These are phyloP conservation scores for Dermolepida albohirtum DNA, from an alignment of 2,888 invertebrate species.

Conservation along the genomic window DNA sequence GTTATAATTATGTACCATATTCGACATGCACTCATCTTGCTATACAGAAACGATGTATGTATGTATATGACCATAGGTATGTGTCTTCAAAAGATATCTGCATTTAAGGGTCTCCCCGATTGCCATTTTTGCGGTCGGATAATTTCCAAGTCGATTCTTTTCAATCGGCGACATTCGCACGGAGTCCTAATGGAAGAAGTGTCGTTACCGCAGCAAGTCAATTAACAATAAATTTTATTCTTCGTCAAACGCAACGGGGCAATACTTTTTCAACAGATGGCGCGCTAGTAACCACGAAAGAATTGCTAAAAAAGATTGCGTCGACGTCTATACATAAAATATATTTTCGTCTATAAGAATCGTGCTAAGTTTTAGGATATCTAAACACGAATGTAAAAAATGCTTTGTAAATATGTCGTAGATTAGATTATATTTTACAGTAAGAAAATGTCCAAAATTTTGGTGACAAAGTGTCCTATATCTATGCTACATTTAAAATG, in stretches of 20 bases:
- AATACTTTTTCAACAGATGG: slow-evolving; percentile 34
- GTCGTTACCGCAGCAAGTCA: slow-evolving; percentile 40
- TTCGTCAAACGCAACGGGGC: slow-evolving; percentile 36
- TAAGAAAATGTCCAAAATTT: too few relatives aligned
- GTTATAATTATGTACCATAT: slow-evolving; percentile 15
- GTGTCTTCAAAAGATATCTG: slow-evolving; percentile 39
- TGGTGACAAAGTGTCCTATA: too few relatives aligned
- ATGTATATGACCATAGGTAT: background rate
- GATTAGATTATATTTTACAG: too few relatives aligned
- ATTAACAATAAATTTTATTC: slow-evolving; percentile 41
- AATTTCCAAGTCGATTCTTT: slow-evolving; percentile 39
- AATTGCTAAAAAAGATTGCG: slow-evolving; percentile 12
- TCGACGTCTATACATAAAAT: background rate
- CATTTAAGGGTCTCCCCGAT: slow-evolving; percentile 41
- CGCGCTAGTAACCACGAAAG: background rate
- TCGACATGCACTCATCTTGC: slow-evolving; percentile 3
- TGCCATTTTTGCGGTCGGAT: slow-evolving; percentile 37
- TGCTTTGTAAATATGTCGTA: too few relatives aligned
- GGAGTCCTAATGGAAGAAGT: slow-evolving; percentile 24
- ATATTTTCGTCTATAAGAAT: background rate
- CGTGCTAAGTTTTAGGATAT: background rate
- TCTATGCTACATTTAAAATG: too few relatives aligned
- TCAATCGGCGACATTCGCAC: slow-evolving; percentile 28
- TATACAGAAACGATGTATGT: slow-evolving; percentile 10
- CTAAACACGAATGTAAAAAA: slow-evolving; percentile 9